Evolutionary conservation across 2,888 invertebrate genomes (phyloP).

Genomic region (Apamea anceps): DNA sequence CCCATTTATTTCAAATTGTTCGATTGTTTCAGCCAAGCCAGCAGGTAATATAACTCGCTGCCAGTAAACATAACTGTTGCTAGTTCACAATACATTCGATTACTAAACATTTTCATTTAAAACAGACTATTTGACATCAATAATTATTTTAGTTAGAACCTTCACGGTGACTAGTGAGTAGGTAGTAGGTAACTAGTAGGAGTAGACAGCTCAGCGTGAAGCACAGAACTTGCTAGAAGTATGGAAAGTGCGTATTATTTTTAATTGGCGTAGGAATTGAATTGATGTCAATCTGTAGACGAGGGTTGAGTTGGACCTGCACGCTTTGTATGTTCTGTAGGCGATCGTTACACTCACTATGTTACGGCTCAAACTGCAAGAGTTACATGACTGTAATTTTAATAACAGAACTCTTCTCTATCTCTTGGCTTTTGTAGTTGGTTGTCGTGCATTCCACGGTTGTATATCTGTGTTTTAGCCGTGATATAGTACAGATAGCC

Average conservation of each 20-base stretch:
- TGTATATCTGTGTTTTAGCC: neutral
- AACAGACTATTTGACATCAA: slow-evolving; percentile 40
- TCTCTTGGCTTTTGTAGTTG: too few relatives aligned
- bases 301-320: slow-evolving; percentile 52
- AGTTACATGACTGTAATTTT: neutral
- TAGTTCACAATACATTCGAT: slow-evolving; percentile 38
- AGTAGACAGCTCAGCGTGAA: neutral
- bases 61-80: slow-evolving; percentile 55
- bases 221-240: slow-evolving; percentile 11
- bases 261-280: slow-evolving; percentile 38
- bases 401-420: neutral
- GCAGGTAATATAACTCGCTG: slow-evolving; percentile 67
- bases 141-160: slow-evolving; percentile 11
- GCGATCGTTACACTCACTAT: slow-evolving; percentile 12
- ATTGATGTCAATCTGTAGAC: slow-evolving; percentile 43
- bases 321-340: slow-evolving; percentile 44
- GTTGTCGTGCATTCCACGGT: neutral
- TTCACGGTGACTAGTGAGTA: slow-evolving; percentile 32
- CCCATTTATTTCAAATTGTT: slow-evolving; percentile 68
- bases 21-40: slow-evolving; percentile 69
- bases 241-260: slow-evolving; percentile 13
- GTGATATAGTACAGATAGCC: slow-evolving; percentile 4
- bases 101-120: slow-evolving; percentile 12
- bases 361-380: slow-evolving; percentile 19
- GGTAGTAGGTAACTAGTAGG: slow-evolving; percentile 30